Base-by-base conservation (phyloP, 2,888 invertebrate genomes). In the Epicampocera succincta region DNA sequence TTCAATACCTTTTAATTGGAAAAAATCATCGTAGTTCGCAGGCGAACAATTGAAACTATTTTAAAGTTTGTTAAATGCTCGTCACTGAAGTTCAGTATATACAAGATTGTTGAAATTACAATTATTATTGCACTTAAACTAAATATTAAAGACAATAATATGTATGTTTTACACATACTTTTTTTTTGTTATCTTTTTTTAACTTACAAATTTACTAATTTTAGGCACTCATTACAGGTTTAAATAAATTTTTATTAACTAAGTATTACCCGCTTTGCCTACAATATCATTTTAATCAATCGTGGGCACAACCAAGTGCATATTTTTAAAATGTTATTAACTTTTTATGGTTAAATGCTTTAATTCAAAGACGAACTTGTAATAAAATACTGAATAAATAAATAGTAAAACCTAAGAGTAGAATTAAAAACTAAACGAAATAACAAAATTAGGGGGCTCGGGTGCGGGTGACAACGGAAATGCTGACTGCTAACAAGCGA, bases 71-170 rank as follows among this genome's bases (percentile, higher is more conserved):
- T 33, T 29, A 69, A 58, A 46, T 29, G 13, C 21, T 66, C 21
- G 17, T 44, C 12, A 8, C 6, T 29, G 29, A 46, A 61, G 29
- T 33, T 33, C 8, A 33, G 33, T 33, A 33, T 9, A 33, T 5
- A 33, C 33, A 33, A 33, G 3, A 8, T 33, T 33, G 9, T 5
- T 33, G 33, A 33, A 33, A 33, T 33, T 15, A 29, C 29, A 3
- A 52, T 52, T 56, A 61, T 17, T 74, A 66, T 74, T 66, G 65
- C 74, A 66, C 56, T 74, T 38, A 48, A 48, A 46, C 19, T 29
- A 2, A 11, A 17, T 66, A 56, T 19, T 66, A 66, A 66, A 75
- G 50, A 68, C 66, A 75, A 68, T 74, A 75, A 68, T 44, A n/a
- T n/a, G n/a, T n/a, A 17, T 33, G 29, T 33, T 21, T 54, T n/a